A percentile compares a stretch with the other conserved stretches of the same genome.
Conservation (phyloP, 2,797 vertebrate species). For the Myotis planiceps region DNA sequence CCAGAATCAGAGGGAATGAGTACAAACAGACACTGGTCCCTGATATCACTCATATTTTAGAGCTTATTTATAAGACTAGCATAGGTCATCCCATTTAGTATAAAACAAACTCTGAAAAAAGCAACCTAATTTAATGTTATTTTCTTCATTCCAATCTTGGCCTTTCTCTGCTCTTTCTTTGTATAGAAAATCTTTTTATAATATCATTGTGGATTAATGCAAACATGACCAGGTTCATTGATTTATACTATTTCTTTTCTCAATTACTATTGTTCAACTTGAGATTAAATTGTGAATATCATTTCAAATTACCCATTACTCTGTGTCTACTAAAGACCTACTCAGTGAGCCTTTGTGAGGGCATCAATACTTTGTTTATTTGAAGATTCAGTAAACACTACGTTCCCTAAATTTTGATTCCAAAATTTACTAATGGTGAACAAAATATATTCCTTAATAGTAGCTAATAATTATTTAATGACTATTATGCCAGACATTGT, state of each 20-base stretch:
- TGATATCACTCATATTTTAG: background rate
- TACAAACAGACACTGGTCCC: background rate
- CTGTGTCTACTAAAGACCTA: background rate
- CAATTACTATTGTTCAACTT: background rate
- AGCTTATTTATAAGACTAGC: background rate
- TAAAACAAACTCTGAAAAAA: background rate
- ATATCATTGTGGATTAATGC: background rate
- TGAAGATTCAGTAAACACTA: background rate
- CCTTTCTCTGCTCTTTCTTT: background rate
- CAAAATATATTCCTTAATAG: background rate
- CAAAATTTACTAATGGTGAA: background rate
- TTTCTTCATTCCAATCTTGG: background rate
- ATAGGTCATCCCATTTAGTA: background rate
- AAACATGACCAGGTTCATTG: background rate
- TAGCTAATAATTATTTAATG: background rate
- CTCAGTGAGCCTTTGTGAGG: background rate
- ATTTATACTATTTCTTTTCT: conserved; percentile 39
- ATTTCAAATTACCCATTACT: background rate
- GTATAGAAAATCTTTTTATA: background rate
- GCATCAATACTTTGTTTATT: background rate
- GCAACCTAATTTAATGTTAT: background rate
- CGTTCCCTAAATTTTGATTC: background rate
- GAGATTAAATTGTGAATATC: background rate
- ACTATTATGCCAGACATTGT: background rate
- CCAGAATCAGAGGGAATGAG: background rate